These are phyloP conservation scores for Alexandromys fortis DNA, from an alignment of 2,113 vertebrate species.

Conservation along the genomic window DNA sequence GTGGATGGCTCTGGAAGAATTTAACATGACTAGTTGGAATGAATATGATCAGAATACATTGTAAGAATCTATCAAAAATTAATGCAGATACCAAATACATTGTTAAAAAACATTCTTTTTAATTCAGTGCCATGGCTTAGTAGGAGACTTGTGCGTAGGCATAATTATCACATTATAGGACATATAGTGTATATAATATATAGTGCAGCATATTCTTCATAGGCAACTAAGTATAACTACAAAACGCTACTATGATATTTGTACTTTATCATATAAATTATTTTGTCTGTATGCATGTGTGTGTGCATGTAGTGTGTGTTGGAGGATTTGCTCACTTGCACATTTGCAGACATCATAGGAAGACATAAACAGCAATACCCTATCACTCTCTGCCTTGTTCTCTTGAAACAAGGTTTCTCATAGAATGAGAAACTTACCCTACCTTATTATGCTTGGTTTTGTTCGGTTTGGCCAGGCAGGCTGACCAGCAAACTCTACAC, in stretches of 20 bases:
- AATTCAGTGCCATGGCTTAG: not conserved
- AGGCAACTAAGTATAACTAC: not conserved
- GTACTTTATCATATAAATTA: not conserved
- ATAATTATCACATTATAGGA: not conserved
- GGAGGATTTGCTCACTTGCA: not conserved
- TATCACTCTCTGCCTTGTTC: not conserved
- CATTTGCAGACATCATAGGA: not conserved
- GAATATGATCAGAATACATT: not conserved
- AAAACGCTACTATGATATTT: not conserved
- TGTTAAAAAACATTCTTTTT: not conserved
- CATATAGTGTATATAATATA: not conserved
- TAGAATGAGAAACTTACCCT: not conserved
- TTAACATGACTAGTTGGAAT: not conserved
- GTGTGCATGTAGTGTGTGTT: too few species aligned
- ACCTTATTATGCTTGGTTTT: not conserved
- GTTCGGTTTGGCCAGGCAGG: not conserved
- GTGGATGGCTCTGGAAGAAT: not conserved
- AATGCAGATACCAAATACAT: not conserved
- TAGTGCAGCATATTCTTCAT: not conserved
- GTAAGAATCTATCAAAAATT: not conserved
- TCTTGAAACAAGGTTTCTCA: not conserved
- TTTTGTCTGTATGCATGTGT: not conserved
- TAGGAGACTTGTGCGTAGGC: accelerated
- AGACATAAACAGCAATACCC: not conserved
- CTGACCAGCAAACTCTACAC: not conserved